A percentile compares a stretch with the other conserved stretches of the same genome.
These are phyloP conservation scores for Sphaeramia orbicularis DNA, from an alignment of 2,797 vertebrate genomes.

Conservation along the genomic window DNA sequence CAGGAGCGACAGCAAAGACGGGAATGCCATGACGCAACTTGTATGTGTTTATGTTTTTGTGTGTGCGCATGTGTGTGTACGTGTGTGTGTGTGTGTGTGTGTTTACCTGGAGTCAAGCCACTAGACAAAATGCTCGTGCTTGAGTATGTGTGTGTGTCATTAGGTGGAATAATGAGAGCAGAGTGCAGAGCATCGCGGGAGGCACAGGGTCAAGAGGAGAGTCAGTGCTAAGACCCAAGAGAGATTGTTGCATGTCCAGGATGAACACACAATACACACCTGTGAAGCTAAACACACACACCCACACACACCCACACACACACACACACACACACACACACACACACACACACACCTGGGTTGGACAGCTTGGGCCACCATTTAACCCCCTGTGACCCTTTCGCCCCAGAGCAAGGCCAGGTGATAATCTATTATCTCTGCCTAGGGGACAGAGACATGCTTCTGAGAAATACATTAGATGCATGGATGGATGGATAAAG, in stretches of 20 bases:
- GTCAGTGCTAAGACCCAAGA: slow-evolving; percentile 46
- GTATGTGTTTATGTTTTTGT: slow-evolving; percentile 51
- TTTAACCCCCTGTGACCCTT: slow-evolving; percentile 62
- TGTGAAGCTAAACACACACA: slow-evolving; percentile 28
- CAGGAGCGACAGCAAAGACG: slow-evolving; percentile 36
- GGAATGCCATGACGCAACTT: slow-evolving; percentile 42
- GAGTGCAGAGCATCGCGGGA: slow-evolving; percentile 77
- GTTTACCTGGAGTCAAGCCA: slow-evolving; percentile 74
- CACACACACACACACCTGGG: slow-evolving; percentile 44
- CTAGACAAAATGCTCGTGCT: slow-evolving; percentile 79
- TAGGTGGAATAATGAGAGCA: slow-evolving; percentile 87
- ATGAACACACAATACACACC: slow-evolving; percentile 18
- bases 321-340: slow-evolving; percentile 22
- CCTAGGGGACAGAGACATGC: slow-evolving; percentile 1
- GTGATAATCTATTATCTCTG: slow-evolving; percentile 49
- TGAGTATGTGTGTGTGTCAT: slow-evolving; percentile 81
- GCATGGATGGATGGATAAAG: slow-evolving; percentile 1
- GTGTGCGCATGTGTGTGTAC: slow-evolving; percentile 22
- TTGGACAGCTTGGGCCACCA: slow-evolving; percentile 33
- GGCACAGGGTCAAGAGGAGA: slow-evolving; percentile 78
- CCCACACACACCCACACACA: slow-evolving; percentile 40
- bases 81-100: slow-evolving; percentile 15
- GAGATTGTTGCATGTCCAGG: slow-evolving; percentile 29
- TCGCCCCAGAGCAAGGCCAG: slow-evolving; percentile 23
- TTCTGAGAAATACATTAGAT: not conserved